These are phyloP conservation scores for Strigamia transsilvanica DNA, from an alignment of 2,888 invertebrate genomes.

Conservation along the genomic window DNA sequence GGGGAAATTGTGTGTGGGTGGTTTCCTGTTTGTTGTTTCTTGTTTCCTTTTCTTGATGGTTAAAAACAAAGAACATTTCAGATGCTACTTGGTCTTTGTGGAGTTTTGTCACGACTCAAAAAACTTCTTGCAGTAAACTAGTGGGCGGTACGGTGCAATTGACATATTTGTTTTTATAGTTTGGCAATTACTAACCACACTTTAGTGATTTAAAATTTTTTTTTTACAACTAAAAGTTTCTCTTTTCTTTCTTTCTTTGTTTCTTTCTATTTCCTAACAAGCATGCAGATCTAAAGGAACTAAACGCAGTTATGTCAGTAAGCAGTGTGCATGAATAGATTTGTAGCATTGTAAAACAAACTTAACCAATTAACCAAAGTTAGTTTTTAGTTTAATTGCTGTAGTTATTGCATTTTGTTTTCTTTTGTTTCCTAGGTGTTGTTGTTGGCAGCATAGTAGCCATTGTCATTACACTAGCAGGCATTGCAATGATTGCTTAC, in stretches of 20 bases:
- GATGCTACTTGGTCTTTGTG: not conserved
- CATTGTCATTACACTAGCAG: not conserved
- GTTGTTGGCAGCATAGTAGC: conserved; percentile 51
- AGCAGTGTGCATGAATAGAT: conserved; percentile 8
- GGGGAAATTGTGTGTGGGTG: not conserved
- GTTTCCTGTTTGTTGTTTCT: not conserved
- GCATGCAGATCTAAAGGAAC: conserved; percentile 8
- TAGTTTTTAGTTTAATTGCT: not conserved
- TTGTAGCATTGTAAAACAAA: not conserved
- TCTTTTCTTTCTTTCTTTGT: not conserved
- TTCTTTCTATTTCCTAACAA: not conserved
- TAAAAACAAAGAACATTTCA: not conserved
- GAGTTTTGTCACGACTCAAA: not conserved
- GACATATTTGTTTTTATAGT: too few species aligned
- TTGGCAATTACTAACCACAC: too few species aligned
- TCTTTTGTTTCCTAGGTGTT: conserved; percentile 45
- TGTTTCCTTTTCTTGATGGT: not conserved
- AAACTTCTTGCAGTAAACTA: not conserved
- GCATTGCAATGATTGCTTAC: conserved; percentile 43
- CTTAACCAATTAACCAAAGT: not conserved
- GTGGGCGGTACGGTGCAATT: not conserved
- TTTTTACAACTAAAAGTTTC: not conserved
- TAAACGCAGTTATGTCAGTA: conserved; percentile 8
- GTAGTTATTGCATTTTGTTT: not conserved
- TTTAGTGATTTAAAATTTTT: too few species aligned